A percentile compares a stretch with the other conserved stretches of the same genome.
Conservation (phyloP, 2,797 vertebrate genomes). For the Amphiprion clarkii region DNA sequence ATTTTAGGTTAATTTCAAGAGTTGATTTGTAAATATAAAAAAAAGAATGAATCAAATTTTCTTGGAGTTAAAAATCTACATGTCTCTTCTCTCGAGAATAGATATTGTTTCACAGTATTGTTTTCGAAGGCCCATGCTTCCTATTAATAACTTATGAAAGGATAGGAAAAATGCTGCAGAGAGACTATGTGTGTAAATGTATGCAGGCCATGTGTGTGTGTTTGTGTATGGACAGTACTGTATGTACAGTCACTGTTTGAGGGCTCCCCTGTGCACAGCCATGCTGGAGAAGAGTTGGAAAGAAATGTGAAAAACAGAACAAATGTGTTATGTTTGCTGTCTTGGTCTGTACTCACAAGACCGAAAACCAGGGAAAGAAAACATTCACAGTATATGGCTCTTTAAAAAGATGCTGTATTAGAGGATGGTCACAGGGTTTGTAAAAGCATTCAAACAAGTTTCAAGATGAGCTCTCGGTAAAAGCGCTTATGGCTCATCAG, state of each 20-base stretch:
- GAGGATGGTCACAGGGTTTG: not conserved
- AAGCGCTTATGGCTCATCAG: not conserved
- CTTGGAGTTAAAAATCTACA: conserved; percentile 11
- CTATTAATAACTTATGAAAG: conserved; percentile 1
- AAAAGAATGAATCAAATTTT: conserved; percentile 15
- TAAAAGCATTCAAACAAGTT: not conserved
- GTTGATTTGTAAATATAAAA: conserved; percentile 36
- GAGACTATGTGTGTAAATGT: not conserved
- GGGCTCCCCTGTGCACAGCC: not conserved
- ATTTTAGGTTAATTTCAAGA: conserved; percentile 39
- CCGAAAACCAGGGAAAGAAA: not conserved
- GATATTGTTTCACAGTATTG: conserved; percentile 6
- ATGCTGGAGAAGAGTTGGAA: not conserved
- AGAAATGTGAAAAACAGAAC: not conserved
- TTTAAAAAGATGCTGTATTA: not conserved
- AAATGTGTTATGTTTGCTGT: not conserved
- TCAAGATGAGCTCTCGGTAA: not conserved
- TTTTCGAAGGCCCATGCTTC: not conserved
- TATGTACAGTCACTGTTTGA: conserved; percentile 8
- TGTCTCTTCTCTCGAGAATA: not conserved
- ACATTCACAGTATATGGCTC: not conserved
- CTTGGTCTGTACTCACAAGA: not conserved
- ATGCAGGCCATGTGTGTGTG: not conserved
- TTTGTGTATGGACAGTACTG: not conserved
- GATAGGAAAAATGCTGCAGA: not conserved